Base-by-base conservation (phyloP, 2,888 invertebrate species). In the Syrphus vitripennis region DNA sequence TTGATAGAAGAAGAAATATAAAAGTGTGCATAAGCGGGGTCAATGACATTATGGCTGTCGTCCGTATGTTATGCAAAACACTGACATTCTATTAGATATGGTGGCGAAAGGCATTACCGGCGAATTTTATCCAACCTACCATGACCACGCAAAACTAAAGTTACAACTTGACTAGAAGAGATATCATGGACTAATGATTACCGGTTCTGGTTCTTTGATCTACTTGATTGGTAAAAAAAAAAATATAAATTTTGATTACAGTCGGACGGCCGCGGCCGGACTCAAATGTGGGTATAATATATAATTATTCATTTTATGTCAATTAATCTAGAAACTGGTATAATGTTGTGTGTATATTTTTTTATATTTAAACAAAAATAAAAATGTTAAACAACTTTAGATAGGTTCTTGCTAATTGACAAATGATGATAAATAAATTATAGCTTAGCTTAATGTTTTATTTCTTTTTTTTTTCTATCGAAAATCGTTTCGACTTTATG, bases 201-300 rank as follows among this genome's bases (percentile, higher is more conserved):
- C 81, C 76, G 81, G 81, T 76, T 76, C 24, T 76, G 48, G 63
- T 31, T 24, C 24, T 76, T 57, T 65, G 65, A 67, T 55, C 75
- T 42, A 31, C 24, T 75, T 65, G 29, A 65, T n/a, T 75, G 42
- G 31, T 57, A 42, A 42, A n/a, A n/a, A n/a, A n/a, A n/a, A n/a
- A n/a, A 57, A 12, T 45, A 42, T 14, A 16, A 10, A 40, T 61
- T 24, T 40, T 37, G 21, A 40, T 61, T 26, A 40, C 19, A 55
- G 10, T 26, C 50, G 72, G 6, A 5, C n/a, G n/a, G 31, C 16
- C 34, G 57, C 19, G 1, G 3, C 12, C 34, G n/a, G n/a, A n/a
- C n/a, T n/a, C n/a, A n/a, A n/a, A n/a, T 57, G 59, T 59, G 34
- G 61, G 61, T 26, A 61, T 26, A 29, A 53, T 61, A n/a, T 48